Percentiles rank a stretch among this genome's conserved stretches.
phyloP scores from a whole-genome alignment of 1,140 invertebrate genomes.

The Holotrichia oblita region DNA sequence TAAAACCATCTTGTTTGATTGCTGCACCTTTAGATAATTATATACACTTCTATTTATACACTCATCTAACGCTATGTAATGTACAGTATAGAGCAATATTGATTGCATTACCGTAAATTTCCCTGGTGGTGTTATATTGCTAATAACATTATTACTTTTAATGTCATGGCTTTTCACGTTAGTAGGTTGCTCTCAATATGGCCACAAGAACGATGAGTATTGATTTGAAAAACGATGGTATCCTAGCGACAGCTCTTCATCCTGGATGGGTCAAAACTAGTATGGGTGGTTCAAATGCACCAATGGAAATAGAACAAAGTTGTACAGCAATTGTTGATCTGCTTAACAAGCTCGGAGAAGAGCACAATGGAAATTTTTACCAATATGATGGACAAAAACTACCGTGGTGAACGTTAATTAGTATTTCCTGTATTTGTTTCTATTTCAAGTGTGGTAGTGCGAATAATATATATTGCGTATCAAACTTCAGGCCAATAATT shows the following conservation, averaged over 20 bases:
- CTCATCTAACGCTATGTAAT: no score
- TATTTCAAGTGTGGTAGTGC: no score
- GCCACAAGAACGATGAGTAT: slow-evolving; percentile 85
- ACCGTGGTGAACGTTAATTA: slow-evolving; percentile 77
- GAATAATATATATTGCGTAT: neutral
- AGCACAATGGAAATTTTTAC: slow-evolving; percentile 78
- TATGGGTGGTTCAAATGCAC: slow-evolving; percentile 85
- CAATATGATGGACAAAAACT: slow-evolving; percentile 79
- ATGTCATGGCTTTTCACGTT: neutral
- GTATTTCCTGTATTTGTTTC: neutral
- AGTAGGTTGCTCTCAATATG: slow-evolving; percentile 84
- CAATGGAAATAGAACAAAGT: slow-evolving; percentile 74
- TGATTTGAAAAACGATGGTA: slow-evolving; percentile 80
- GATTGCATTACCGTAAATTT: neutral
- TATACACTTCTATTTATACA: no score
- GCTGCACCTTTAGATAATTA: no score
- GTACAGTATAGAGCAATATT: no score
- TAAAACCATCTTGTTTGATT: no score
- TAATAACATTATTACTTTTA: neutral
- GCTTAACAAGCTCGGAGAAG: slow-evolving; percentile 68
- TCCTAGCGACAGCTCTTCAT: slow-evolving; percentile 80
- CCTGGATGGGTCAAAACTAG: slow-evolving; percentile 93
- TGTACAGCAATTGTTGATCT: slow-evolving; percentile 72
- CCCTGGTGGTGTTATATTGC: neutral
- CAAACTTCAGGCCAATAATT: neutral